These are phyloP conservation scores for Pantherophis vulpinus DNA, from an alignment of 2,797 vertebrate genomes.

Conservation along the genomic window DNA sequence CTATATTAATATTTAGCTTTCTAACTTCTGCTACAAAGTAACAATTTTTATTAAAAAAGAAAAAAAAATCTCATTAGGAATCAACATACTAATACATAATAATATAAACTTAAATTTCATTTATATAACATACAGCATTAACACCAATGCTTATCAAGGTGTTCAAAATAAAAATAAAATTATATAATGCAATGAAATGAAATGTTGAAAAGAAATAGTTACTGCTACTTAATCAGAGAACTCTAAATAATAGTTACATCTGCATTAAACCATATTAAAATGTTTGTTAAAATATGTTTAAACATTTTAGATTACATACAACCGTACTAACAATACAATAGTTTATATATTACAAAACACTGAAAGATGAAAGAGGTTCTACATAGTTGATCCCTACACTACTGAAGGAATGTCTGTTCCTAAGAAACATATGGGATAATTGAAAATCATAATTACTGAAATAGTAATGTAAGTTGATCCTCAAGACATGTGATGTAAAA, in stretches of 20 bases:
- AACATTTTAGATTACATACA: background rate
- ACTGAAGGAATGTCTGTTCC: background rate
- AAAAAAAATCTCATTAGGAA: background rate
- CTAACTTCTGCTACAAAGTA: constrained; percentile 1
- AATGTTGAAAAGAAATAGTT: background rate
- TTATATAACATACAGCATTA: background rate
- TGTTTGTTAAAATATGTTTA: background rate
- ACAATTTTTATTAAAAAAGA: background rate
- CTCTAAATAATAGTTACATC: background rate
- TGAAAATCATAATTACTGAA: background rate
- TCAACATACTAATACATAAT: background rate
- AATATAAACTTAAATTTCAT: background rate
- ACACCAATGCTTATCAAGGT: background rate
- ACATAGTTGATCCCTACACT: background rate
- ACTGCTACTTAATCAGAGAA: background rate
- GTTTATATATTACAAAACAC: background rate
- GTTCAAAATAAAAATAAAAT: background rate
- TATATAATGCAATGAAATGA: background rate
- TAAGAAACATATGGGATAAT: background rate
- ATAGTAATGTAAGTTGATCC: background rate
- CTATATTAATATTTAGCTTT: background rate
- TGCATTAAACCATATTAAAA: background rate
- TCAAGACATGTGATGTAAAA: background rate
- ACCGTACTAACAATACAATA: background rate
- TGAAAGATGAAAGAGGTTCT: background rate